Percentiles rank a stretch among this genome's conserved stretches.
Evolutionary conservation across 2,797 vertebrate genomes (phyloP).

Genomic region (Karalla daura): DNA sequence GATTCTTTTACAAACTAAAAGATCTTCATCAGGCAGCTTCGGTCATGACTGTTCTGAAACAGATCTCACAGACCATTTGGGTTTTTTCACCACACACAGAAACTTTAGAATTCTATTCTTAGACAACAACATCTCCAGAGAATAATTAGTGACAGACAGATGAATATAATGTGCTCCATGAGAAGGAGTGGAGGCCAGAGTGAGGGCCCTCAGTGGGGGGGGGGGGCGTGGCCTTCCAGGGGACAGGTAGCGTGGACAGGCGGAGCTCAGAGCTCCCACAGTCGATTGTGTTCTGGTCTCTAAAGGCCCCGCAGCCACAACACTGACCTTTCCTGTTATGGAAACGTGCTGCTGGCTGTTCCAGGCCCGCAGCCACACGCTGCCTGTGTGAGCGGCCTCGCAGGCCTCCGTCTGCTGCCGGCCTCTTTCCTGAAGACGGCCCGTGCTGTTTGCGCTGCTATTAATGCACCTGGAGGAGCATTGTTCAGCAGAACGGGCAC

Average conservation of each 20-base stretch:
- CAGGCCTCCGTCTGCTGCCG: conserved; percentile 55
- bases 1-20: background rate
- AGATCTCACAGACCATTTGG: background rate
- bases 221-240: too few relatives aligned
- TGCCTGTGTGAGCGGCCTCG: conserved; percentile 63
- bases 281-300: conserved; percentile 70
- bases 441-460: conserved; percentile 49
- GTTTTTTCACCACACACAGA: conserved; percentile 3
- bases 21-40: too few relatives aligned
- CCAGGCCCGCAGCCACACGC: conserved; percentile 61
- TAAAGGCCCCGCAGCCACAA: conserved; percentile 61
- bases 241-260: conserved; percentile 61
- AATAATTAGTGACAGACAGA: conserved; percentile 25
- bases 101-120: background rate
- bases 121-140: conserved; percentile 7
- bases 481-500: conserved; percentile 68
- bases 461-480: conserved; percentile 43
- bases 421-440: conserved; percentile 69
- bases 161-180: too few relatives aligned
- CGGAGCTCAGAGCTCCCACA: conserved; percentile 64
- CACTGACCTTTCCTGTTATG: conserved; percentile 82
- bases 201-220: too few relatives aligned
- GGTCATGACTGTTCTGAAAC: too few relatives aligned
- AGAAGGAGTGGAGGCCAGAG: too few relatives aligned
- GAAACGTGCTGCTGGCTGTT: conserved; percentile 71